Percentiles rank a stretch among this genome's conserved stretches.
Evolutionary conservation across 2,797 vertebrate species (phyloP).

Genomic region (Capromys pilorides): DNA sequence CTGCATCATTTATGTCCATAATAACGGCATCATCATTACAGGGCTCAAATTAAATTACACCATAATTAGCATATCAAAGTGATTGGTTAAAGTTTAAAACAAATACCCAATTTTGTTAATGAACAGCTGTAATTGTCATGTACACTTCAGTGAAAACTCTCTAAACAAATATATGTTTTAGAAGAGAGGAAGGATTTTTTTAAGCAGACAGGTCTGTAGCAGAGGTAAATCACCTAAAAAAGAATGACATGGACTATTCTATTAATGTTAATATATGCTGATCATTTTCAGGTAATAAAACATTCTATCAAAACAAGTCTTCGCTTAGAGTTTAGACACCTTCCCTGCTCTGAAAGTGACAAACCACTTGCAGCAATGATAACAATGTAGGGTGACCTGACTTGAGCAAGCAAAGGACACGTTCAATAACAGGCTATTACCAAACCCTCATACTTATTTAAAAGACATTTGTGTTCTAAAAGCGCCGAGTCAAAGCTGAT

Average conservation of each 20-base stretch:
- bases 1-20: conserved; percentile 99
- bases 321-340: conserved; percentile 71
- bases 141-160: conserved; percentile 97
- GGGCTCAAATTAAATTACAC: conserved; percentile 99
- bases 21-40: conserved; percentile 99
- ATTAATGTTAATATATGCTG: conserved; percentile 87
- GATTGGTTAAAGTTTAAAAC: conserved; percentile 99
- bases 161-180: conserved; percentile 99
- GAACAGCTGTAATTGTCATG: conserved; percentile 99
- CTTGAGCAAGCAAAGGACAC: conserved; percentile 41
- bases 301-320: conserved; percentile 86
- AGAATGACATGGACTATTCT: conserved; percentile 86
- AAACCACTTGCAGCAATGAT: conserved; percentile 63
- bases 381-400: conserved; percentile 67
- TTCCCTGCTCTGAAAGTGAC: conserved; percentile 57
- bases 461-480: conserved; percentile 69
- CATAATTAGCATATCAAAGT: conserved; percentile 99
- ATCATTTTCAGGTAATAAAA: conserved; percentile 86
- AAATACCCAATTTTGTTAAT: conserved; percentile 99
- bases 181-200: conserved; percentile 86
- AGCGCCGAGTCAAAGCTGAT: conserved; percentile 42
- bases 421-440: conserved; percentile 59
- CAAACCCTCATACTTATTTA: conserved; percentile 50
- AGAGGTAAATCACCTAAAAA: conserved; percentile 85
- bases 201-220: conserved; percentile 84